Conservation (phyloP, 2,888 invertebrate genomes). For the Drosophila nr. medialis region DNA sequence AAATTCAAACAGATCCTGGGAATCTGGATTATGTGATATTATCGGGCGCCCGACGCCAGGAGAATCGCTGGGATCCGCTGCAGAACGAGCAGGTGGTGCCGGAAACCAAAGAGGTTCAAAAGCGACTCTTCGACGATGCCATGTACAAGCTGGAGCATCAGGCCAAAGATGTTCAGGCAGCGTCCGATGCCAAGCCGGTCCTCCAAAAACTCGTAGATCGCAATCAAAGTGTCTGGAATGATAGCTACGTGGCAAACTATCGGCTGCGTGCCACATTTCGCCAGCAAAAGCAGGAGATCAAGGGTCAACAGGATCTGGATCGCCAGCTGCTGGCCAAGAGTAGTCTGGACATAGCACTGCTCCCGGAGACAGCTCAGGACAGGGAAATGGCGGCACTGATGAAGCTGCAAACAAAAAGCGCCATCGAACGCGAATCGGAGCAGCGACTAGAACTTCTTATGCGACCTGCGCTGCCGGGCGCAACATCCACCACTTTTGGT, state of each 20-base stretch:
- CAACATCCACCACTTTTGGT: constrained; percentile 86
- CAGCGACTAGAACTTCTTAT: constrained; percentile 86
- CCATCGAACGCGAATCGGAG: constrained; percentile 86
- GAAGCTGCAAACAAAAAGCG: constrained; percentile 88
- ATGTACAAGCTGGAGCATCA: constrained; percentile 99
- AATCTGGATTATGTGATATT: constrained; percentile 98
- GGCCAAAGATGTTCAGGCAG: constrained; percentile 90
- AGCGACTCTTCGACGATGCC: constrained; percentile 96
- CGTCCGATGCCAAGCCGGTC: constrained; percentile 89
- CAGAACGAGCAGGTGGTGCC: constrained; percentile 97
- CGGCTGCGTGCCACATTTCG: constrained; percentile 93
- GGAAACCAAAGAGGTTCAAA: constrained; percentile 95
- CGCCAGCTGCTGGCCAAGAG: constrained; percentile 89
- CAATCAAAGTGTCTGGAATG: constrained; percentile 93
- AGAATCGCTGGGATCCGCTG: constrained; percentile 98
- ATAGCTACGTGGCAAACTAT: constrained; percentile 96
- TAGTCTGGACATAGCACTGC: constrained; percentile 90
- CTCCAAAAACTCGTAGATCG: constrained; percentile 91
- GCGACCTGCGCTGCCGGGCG: constrained; percentile 86
- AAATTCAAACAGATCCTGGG: constrained; percentile 99
- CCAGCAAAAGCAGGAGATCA: constrained; percentile 89
- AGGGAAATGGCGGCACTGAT: constrained; percentile 91
- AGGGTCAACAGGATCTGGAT: constrained; percentile 89
- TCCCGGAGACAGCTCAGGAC: constrained; percentile 93
- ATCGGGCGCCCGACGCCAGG: constrained; percentile 97